Evolutionary conservation across 2,797 vertebrate genomes (phyloP).

Genomic region (Carcharodon carcharias): DNA sequence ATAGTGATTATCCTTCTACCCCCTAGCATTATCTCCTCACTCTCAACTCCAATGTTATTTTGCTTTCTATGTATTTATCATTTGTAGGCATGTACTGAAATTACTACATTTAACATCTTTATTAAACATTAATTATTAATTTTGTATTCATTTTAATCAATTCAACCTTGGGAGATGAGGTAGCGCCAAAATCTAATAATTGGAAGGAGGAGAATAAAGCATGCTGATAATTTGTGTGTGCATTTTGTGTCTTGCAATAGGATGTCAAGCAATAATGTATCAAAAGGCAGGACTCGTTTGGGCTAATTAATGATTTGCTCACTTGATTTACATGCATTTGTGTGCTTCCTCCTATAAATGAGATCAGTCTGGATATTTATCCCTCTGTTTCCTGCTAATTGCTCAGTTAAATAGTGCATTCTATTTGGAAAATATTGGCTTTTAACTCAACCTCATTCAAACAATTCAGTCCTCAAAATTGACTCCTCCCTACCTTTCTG

Average conservation of each 20-base stretch:
- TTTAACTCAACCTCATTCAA: background rate
- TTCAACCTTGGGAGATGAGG: constrained; percentile 8
- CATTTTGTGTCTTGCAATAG: background rate
- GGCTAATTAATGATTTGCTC: constrained; percentile 2
- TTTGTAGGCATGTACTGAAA: background rate
- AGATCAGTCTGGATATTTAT: background rate
- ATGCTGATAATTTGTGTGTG: background rate
- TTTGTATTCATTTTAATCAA: constrained; percentile 21
- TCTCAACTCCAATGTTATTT: background rate
- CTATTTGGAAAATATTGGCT: background rate
- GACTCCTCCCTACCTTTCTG: background rate
- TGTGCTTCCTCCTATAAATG: background rate
- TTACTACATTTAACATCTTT: background rate
- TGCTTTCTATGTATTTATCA: background rate
- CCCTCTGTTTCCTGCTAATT: background rate
- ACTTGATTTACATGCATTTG: background rate
- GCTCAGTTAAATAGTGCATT: background rate
- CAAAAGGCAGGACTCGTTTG: background rate
- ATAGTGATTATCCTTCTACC: constrained; percentile 11
- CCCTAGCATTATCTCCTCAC: constrained; percentile 19
- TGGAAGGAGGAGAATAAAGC: background rate
- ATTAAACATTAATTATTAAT: constrained; percentile 25
- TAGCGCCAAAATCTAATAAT: background rate
- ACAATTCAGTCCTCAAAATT: background rate
- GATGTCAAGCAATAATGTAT: background rate